Conservation (phyloP, 2,113 vertebrate species). For the Hystrix brachyura region DNA sequence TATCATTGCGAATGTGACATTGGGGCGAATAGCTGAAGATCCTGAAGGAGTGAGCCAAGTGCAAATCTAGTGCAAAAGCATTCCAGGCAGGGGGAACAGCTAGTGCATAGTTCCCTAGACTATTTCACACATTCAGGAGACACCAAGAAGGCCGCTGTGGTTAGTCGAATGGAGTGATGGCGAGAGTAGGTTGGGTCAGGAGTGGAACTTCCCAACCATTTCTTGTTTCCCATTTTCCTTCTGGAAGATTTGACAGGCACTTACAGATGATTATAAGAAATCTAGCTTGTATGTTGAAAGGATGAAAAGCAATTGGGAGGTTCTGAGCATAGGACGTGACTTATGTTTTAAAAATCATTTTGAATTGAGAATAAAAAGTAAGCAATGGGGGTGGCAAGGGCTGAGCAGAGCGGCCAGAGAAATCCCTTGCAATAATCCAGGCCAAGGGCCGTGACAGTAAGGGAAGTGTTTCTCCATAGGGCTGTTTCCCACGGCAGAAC, state of each 20-base stretch:
- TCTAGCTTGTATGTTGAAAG: background rate
- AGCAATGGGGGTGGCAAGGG: background rate
- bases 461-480: background rate
- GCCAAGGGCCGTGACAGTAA: background rate
- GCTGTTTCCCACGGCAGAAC: background rate
- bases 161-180: background rate
- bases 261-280: background rate
- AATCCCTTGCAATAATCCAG: background rate
- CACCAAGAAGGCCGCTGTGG: background rate
- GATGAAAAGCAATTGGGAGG: background rate
- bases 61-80: background rate
- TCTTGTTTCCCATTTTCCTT: too few species aligned
- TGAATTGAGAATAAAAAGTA: conserved; percentile 5
- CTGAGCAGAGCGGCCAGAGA: background rate
- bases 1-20: background rate
- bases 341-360: background rate
- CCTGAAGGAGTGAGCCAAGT: background rate
- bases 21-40: background rate
- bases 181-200: background rate
- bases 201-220: too few species aligned
- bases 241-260: background rate
- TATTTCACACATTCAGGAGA: background rate
- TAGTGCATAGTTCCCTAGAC: background rate
- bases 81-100: background rate
- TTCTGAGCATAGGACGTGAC: background rate